Base-by-base conservation (phyloP, 2,888 invertebrate species). In the Diabrotica balteata region DNA sequence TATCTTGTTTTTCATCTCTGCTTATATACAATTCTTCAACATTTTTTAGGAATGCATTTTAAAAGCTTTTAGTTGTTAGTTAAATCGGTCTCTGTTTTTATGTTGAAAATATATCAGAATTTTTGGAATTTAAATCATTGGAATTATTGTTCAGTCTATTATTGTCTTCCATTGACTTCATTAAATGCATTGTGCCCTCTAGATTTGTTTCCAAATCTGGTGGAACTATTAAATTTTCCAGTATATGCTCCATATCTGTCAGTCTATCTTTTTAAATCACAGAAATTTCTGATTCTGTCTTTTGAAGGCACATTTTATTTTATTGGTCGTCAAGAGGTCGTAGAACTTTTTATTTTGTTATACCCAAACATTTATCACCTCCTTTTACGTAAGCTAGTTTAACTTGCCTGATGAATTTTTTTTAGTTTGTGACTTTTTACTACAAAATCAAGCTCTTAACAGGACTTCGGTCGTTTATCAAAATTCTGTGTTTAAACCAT, bases 151-250 rank as follows among this genome's bases (percentile, higher is more conserved):
- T 76, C 55, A 79, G 68, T 63, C 76, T 73, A 75, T 88, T 88
- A 65, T 84, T 80, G 70, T 86, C 87, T 76, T 92, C 93, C 74
- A 93, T 88, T 7, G 90, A 91, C 82, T 92, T 92, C 57, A 94
- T 90, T 4, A 90, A 93, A 81, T 92, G 91, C 74, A 93, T 86
- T 62, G 94, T 85, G 73, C 91, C 93, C 43, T 88, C 88, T 4
- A 87, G 87, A 79, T 87, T 86, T 71, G 74, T 73, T 60, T 85
- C 88, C 60, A 89, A 81, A 78, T 91, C 91, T 42, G 80, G 77
- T 68, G 80, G 73, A 45, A 75, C 78, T 32, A 79, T 76, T 65
- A 88, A 81, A 76, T 88, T 89, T 74, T 88, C 89, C 62, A 91
- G 85, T 75, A 91, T 87, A 79, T 89, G 90, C 76, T 91, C 91